phyloP scores from a whole-genome alignment of 35 echinoderm and acorn worm species.

The Nesometra sesokonis region DNA sequence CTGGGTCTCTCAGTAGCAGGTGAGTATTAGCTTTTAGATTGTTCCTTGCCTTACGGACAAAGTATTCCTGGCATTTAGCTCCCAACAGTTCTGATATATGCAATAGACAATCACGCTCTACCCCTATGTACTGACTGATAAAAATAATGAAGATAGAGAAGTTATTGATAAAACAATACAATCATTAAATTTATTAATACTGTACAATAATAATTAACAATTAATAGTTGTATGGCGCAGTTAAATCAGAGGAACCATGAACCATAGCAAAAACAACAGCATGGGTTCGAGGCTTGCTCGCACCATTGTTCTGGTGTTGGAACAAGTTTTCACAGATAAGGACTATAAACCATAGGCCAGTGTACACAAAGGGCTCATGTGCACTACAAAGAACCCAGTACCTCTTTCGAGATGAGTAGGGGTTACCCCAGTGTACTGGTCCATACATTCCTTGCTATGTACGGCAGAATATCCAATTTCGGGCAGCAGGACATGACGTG shows the following conservation, averaged over 20 bases:
- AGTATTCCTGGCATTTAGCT: slow-evolving; percentile 83
- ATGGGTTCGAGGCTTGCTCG: too few relatives aligned
- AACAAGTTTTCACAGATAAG: too few relatives aligned
- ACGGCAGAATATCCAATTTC: neutral
- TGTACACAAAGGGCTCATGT: too few relatives aligned
- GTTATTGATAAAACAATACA: neutral
- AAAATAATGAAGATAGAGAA: neutral
- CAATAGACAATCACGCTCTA: slow-evolving; percentile 61
- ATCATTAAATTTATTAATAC: neutral
- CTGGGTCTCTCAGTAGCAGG: slow-evolving; percentile 51
- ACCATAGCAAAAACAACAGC: too few relatives aligned
- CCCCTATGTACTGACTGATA: slow-evolving; percentile 62
- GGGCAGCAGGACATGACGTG: too few relatives aligned
- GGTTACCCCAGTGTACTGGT: too few relatives aligned
- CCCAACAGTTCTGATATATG: slow-evolving; percentile 62
- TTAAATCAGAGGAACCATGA: too few relatives aligned
- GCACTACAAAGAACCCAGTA: too few relatives aligned
- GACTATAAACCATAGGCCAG: too few relatives aligned
- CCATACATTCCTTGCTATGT: too few relatives aligned
- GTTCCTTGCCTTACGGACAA: slow-evolving; percentile 53
- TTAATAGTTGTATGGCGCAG: neutral
- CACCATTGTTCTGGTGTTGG: too few relatives aligned
- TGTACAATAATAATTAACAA: neutral
- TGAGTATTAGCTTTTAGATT: slow-evolving; percentile 68
- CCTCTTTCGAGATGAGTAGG: too few relatives aligned